A percentile compares a stretch with the other conserved stretches of the same genome.
These are phyloP conservation scores for Atrichornis clamosus DNA, from an alignment of 2,113 vertebrate species.

Conservation along the genomic window DNA sequence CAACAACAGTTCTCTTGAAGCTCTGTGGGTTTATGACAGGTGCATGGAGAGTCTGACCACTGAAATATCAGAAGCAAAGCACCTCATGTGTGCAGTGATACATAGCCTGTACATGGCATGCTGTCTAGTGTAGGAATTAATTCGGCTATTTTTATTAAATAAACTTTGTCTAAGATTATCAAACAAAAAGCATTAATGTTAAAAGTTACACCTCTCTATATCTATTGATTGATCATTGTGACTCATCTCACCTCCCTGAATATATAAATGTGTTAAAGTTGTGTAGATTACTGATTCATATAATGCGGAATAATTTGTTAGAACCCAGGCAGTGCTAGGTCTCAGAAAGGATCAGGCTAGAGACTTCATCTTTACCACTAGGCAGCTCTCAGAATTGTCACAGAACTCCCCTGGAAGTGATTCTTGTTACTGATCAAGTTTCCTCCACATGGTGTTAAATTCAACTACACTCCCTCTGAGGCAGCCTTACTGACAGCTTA, in stretches of 20 bases:
- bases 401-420: background rate
- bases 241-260: background rate
- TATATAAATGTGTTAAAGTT: background rate
- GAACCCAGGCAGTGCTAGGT: background rate
- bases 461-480: background rate
- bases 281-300: background rate
- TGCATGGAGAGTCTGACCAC: background rate
- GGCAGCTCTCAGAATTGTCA: background rate
- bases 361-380: background rate
- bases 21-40: background rate
- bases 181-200: background rate
- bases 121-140: background rate
- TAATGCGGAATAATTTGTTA: background rate
- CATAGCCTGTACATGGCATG: background rate
- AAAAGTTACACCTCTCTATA: background rate
- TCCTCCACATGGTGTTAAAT: background rate
- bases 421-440: background rate
- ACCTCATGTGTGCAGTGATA: accelerated
- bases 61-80: background rate
- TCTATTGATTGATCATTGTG: background rate
- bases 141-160: background rate
- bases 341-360: background rate
- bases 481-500: background rate
- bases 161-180: background rate
- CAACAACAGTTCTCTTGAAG: background rate